Evolutionary conservation across 2,113 vertebrate species (phyloP).

Genomic region (Morone saxatilis): DNA sequence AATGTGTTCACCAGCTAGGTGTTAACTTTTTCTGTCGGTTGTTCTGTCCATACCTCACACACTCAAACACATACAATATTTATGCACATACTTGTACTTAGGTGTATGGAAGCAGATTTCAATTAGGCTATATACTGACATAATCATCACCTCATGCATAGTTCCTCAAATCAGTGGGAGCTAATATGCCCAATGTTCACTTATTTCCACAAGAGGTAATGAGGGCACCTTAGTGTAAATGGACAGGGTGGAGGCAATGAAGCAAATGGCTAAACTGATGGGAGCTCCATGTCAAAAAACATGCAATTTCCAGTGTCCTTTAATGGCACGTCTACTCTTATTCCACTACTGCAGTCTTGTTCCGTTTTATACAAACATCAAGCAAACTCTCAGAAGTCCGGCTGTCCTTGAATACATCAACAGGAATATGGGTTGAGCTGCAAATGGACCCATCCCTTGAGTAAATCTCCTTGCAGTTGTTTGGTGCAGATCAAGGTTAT

Average conservation of each 20-base stretch:
- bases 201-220: slow-evolving; percentile 48
- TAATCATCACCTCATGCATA: slow-evolving; percentile 45
- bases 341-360: not conserved
- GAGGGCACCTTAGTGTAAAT: slow-evolving; percentile 28
- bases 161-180: slow-evolving; percentile 63
- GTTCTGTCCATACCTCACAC: not conserved
- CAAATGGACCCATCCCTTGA: slow-evolving; percentile 2
- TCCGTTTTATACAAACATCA: not conserved
- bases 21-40: not conserved
- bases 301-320: not conserved
- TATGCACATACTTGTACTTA: not conserved
- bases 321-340: not conserved
- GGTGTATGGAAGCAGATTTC: not conserved
- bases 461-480: slow-evolving; percentile 19
- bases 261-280: slow-evolving; percentile 11
- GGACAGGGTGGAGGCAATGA: slow-evolving; percentile 1
- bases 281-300: slow-evolving; percentile 13
- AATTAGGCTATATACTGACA: not conserved
- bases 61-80: not conserved
- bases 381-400: not conserved
- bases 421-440: not conserved
- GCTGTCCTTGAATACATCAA: slow-evolving; percentile 4
- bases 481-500: slow-evolving; percentile 23
- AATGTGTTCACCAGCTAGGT: not conserved
- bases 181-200: slow-evolving; percentile 33